Conservation (phyloP, 2,888 invertebrate genomes). For the Melanostoma scalare region DNA sequence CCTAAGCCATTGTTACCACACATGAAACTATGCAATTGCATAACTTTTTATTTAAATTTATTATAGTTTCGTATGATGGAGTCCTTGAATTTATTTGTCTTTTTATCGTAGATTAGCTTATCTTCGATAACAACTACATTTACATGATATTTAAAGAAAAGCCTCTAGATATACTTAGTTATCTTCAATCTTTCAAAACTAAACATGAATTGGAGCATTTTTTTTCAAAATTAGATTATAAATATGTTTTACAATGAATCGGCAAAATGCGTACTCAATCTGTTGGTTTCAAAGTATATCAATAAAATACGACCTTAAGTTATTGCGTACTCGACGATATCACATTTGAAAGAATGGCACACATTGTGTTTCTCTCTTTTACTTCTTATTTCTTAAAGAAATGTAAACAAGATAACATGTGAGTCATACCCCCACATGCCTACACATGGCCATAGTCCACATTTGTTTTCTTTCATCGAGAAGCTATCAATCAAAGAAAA, state of each 20-base stretch:
- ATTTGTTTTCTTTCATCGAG: conserved; percentile 1
- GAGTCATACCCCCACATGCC: conserved; percentile 4
- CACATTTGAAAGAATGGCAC: conserved; percentile 16
- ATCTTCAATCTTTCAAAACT: too few species aligned
- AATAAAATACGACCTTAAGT: conserved; percentile 12
- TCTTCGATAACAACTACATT: too few species aligned
- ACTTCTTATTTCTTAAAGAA: neutral
- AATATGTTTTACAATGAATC: conserved; percentile 11
- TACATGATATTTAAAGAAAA: too few species aligned
- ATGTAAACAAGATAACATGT: conserved; percentile 35
- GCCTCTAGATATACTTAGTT: too few species aligned
- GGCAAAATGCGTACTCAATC: conserved; percentile 6
- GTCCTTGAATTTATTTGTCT: too few species aligned
- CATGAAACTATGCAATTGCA: too few species aligned
- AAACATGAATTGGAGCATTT: neutral
- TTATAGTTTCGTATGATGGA: too few species aligned
- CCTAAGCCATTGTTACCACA: too few species aligned
- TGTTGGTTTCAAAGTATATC: neutral
- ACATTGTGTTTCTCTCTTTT: neutral
- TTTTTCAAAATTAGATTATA: conserved; percentile 11
- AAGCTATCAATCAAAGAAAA: neutral
- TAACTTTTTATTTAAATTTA: too few species aligned
- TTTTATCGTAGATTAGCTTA: too few species aligned
- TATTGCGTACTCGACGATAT: conserved; percentile 29
- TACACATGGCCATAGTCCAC: conserved; percentile 13